Percentiles rank a stretch among this genome's conserved stretches.
Conservation (phyloP, 2,888 invertebrate species). For the Callinectes sapidus region DNA sequence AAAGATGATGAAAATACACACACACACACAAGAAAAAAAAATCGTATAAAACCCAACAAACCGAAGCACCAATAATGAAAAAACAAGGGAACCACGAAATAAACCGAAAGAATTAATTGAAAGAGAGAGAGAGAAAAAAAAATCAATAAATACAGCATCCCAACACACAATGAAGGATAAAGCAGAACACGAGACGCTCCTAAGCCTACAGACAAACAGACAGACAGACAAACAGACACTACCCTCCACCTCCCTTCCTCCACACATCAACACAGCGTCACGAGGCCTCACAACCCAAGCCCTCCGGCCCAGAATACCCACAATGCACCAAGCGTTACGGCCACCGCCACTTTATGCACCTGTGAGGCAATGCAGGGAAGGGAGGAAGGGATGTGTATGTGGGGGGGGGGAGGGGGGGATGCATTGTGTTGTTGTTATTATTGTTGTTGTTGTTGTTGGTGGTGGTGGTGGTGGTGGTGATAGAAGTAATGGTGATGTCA, state of each 20-base stretch:
- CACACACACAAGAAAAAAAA: not conserved
- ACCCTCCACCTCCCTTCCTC: not conserved
- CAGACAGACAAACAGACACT: not conserved
- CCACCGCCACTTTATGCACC: not conserved
- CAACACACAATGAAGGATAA: not conserved
- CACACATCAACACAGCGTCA: not conserved
- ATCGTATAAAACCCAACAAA: not conserved
- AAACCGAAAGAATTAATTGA: too few species aligned
- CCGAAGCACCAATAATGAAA: not conserved
- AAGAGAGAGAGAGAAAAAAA: not conserved
- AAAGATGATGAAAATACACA: not conserved
- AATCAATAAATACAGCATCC: not conserved
- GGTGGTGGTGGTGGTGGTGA: too few species aligned
- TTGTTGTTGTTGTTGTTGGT: too few species aligned
- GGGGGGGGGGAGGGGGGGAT: too few species aligned
- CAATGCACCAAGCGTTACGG: not conserved
- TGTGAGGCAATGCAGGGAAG: not conserved
- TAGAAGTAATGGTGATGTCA: too few species aligned
- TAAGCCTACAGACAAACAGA: not conserved
- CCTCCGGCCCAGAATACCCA: not conserved
- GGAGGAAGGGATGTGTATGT: slow-evolving; percentile 3
- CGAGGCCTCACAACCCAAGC: not conserved
- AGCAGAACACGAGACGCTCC: not conserved
- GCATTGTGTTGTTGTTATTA: too few species aligned
- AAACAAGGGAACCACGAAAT: too few species aligned